A percentile compares a stretch with the other conserved stretches of the same genome.
phyloP scores from a whole-genome alignment of 1,140 invertebrate species.

The Hylaeus volcanicus region DNA sequence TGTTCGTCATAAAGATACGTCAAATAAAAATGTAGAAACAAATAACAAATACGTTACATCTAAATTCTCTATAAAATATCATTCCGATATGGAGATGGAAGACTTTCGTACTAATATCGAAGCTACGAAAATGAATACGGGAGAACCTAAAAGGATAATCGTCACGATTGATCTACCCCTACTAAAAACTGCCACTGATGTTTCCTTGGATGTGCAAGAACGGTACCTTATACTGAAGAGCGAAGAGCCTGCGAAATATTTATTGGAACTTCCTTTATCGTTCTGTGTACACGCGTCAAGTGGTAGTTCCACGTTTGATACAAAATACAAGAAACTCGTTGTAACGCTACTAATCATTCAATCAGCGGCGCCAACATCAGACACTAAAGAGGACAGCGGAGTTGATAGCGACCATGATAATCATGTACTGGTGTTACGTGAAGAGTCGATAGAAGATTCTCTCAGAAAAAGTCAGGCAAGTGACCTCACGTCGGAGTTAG shows the following conservation, averaged over 20 bases:
- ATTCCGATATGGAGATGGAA: constrained; percentile 89
- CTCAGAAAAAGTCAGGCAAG: background rate
- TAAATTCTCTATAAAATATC: constrained; percentile 90
- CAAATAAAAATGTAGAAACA: constrained; percentile 51
- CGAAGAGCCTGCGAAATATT: constrained; percentile 90
- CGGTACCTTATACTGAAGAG: constrained; percentile 86
- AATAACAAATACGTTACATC: constrained; percentile 84
- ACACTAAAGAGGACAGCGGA: constrained; percentile 86
- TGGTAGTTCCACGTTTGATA: constrained; percentile 93
- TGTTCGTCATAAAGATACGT: constrained; percentile 67
- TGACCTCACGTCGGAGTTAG: background rate
- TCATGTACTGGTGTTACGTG: constrained; percentile 27
- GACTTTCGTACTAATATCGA: constrained; percentile 86
- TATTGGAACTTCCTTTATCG: constrained; percentile 88
- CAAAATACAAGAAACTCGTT: constrained; percentile 85
- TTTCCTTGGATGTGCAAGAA: constrained; percentile 90
- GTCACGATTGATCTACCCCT: constrained; percentile 91
- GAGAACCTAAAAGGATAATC: constrained; percentile 89
- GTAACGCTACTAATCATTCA: constrained; percentile 88
- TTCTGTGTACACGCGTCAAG: constrained; percentile 89
- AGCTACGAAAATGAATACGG: constrained; percentile 86
- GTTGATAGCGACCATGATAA: constrained; percentile 86
- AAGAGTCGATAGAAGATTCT: constrained; percentile 9
- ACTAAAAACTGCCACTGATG: constrained; percentile 87
- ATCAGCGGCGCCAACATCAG: constrained; percentile 65